Evolutionary conservation across 2,797 vertebrate genomes (phyloP).

Genomic region (Typhlichthys subterraneus): DNA sequence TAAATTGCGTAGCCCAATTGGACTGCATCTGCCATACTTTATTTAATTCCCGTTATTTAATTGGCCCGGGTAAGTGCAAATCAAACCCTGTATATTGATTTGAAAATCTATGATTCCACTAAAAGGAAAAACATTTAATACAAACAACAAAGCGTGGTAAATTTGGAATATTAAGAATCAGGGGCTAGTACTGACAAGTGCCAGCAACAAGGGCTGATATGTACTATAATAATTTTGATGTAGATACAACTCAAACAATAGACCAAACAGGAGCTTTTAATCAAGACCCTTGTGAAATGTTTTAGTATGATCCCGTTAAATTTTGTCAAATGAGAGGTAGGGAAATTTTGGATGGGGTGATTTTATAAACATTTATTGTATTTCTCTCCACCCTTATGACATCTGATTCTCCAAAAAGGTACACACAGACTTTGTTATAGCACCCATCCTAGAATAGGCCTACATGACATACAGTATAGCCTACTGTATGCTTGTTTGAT

Average conservation of each 20-base stretch:
- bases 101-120: slow-evolving; percentile 26
- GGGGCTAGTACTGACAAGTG: slow-evolving; percentile 50
- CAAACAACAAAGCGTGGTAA: slow-evolving; percentile 71
- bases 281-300: slow-evolving; percentile 40
- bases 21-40: slow-evolving; percentile 49
- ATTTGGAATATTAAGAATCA: slow-evolving; percentile 76
- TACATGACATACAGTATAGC: slow-evolving; percentile 39
- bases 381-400: slow-evolving; percentile 57
- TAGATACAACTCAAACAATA: slow-evolving; percentile 6
- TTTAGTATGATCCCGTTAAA: slow-evolving; percentile 47
- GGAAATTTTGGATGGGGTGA: slow-evolving; percentile 47
- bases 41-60: slow-evolving; percentile 24
- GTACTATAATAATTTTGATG: slow-evolving; percentile 18
- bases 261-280: slow-evolving; percentile 29
- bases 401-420: slow-evolving; percentile 60
- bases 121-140: slow-evolving; percentile 52
- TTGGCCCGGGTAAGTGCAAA: slow-evolving; percentile 35
- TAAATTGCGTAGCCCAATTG: slow-evolving; percentile 36
- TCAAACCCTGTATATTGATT: slow-evolving; percentile 33
- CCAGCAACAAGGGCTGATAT: slow-evolving; percentile 33
- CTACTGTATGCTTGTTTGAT: slow-evolving; percentile 41
- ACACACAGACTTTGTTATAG: slow-evolving; percentile 60
- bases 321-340: slow-evolving; percentile 53
- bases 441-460: slow-evolving; percentile 50
- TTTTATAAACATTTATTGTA: slow-evolving; percentile 49